Evolutionary conservation across 2,113 vertebrate species (phyloP), one percentile per base, ranked within the genome.

Genomic region (Myotis davidii): DNA sequence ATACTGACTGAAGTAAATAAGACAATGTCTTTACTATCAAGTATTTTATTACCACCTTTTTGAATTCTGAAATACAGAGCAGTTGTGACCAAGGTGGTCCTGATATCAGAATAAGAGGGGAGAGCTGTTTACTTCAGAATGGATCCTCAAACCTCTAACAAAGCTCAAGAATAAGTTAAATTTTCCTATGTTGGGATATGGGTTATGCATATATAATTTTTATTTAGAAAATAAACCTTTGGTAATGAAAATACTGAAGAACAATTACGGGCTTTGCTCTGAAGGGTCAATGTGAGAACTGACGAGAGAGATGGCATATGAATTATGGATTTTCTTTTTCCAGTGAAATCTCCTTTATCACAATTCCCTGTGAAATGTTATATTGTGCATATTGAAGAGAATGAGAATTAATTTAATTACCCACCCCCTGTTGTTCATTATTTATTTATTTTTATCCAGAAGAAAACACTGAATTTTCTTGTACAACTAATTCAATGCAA

Each of bases 291-390:
- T 39, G 85, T 92, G 73, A 95, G 85, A 70, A 72, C 10, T 72
- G 59, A 85, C 50, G 65, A 73, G 83, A 89, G 67, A 93, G 48
- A 74, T 39, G 18, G 23, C 21, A 17, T 69, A 88, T 96, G 39
- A 97, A 96, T 96, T 85, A 90, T 48, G 42, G 32, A 90, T 92
- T 86, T 93, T 82, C 59, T 79, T 96, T 96, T 88, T 90, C 67
- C 52, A 83, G 39, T 65, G 45, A 85, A 90, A 88, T 94, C 54
- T 56, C 59, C 82, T 88, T 91, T 42, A 45, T 90, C 50, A 64
- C 9, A 72, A 39, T 39, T 65, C 29, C 59, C 48, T 52, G 50
- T 95, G 74, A 91, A 94, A 84, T 78, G 90, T 79, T 64, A 70
- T n/a, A 18, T 77, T 90, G n/a, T 34, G 9, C 13, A 61, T 79